Conservation (phyloP, 1,140 invertebrate genomes). For the Cecropterus lyciades region DNA sequence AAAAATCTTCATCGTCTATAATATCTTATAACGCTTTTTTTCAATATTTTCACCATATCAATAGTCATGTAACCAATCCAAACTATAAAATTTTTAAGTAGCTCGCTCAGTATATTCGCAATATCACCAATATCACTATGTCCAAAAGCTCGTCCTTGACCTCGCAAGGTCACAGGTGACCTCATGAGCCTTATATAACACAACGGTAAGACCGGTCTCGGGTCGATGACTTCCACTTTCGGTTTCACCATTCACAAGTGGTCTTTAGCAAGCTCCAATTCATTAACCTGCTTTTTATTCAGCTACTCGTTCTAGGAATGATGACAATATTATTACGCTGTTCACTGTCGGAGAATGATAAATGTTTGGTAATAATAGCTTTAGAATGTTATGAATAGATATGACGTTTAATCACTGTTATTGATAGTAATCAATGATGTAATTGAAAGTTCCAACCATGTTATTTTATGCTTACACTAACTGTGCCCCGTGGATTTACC, state of each 20-base stretch:
- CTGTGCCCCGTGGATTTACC: no score
- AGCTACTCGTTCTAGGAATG: background rate
- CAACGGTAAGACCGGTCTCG: slow-evolving; percentile 34
- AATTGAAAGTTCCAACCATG: no score
- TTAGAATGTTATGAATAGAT: no score
- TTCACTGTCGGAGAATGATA: background rate
- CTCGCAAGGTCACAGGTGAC: slow-evolving; percentile 36
- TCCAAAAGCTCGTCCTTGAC: slow-evolving; percentile 26
- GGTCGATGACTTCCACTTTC: slow-evolving; percentile 46
- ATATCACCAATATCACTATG: background rate
- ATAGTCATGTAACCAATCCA: no score
- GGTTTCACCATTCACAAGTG: slow-evolving; percentile 39
- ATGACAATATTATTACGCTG: background rate
- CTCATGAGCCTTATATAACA: slow-evolving; percentile 37
- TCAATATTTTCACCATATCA: no score
- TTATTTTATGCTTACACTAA: no score
- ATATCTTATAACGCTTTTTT: no score
- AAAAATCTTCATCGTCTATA: no score
- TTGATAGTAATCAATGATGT: no score
- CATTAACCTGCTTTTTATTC: slow-evolving; percentile 13
- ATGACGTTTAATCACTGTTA: no score
- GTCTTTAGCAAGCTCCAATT: slow-evolving; percentile 11
- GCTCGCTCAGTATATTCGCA: no score
- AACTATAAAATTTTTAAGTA: no score
- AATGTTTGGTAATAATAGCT: background rate